Base-by-base conservation (phyloP, 2,888 invertebrate species). In the Drosophila rubida region DNA sequence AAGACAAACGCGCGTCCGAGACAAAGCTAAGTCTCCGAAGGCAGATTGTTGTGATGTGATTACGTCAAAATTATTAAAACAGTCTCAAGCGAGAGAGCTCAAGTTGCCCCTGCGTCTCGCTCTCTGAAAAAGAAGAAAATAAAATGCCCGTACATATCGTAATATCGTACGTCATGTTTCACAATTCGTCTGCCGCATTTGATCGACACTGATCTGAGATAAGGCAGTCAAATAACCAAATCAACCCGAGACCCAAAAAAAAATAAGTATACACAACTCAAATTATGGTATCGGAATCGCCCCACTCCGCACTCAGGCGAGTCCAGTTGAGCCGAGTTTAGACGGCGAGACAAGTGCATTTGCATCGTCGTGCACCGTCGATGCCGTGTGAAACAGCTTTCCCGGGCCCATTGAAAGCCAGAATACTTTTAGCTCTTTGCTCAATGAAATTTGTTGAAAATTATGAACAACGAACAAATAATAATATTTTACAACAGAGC, bases 51-150 rank as follows among this genome's bases (percentile, higher is more conserved):
- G 84, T 88, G 88, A 87, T 87, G 87, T 85, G 84, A 85, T 85
- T 85, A 85, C 68, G 89, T 85, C 84, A 88, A 85, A 85, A 88
- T 85, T 85, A 85, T 85, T 85, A 85, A 85, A 85, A 87, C 84
- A 85, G 84, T 87, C 84, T 88, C 66, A 53, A 44, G 23, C 59
- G 25, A 65, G 42, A 25, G 55, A 67, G 16, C 39, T 41, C 49
- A 46, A 67, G 57, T 39, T 57, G 69, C 32, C 57, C 13, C 59
- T 44, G 59, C 51, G 4, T 44, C 49, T 14, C 39, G 22, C 58
- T 49, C 22, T 9, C 11, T 16, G 5, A 27, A 30, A 30, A 2
- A 37, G n/a, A 25, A 11, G 23, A 23, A 1, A 50, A 39, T 37
- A 50, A 54, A 16, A 32, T 32, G 35, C 4, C 22, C 46, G 32